Conservation (phyloP, 2,888 invertebrate genomes). For the Pecten maximus region DNA sequence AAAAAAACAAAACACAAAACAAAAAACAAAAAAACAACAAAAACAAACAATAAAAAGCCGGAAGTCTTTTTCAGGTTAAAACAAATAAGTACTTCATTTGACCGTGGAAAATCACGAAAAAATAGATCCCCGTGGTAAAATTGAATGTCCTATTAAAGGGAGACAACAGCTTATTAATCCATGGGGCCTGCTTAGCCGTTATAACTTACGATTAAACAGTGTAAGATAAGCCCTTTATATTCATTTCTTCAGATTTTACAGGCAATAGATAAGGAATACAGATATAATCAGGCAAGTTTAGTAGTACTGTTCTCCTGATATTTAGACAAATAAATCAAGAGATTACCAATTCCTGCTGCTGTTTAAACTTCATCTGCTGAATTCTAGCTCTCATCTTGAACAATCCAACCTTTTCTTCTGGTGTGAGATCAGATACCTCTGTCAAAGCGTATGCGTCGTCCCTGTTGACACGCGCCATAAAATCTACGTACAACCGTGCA, state of each 20-base stretch:
- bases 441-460: constrained; percentile 45
- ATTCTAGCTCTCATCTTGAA: constrained; percentile 52
- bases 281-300: too few relatives aligned
- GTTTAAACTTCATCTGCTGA: constrained; percentile 38
- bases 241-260: too few relatives aligned
- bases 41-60: neutral
- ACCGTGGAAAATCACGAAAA: too few relatives aligned
- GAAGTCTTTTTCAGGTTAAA: too few relatives aligned
- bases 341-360: constrained; percentile 47
- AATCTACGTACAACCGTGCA: constrained; percentile 47
- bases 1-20: neutral
- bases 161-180: too few relatives aligned
- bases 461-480: constrained; percentile 39
- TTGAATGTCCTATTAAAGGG: too few relatives aligned
- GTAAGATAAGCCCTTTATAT: too few relatives aligned
- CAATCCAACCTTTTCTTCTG: constrained; percentile 51
- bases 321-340: neutral
- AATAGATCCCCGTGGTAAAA: too few relatives aligned
- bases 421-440: constrained; percentile 45
- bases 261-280: too few relatives aligned
- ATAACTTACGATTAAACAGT: too few relatives aligned
- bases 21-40: neutral
- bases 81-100: too few relatives aligned
- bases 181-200: too few relatives aligned
- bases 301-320: neutral